Percentiles rank a stretch among this genome's conserved stretches.
Evolutionary conservation across 2,888 invertebrate genomes (phyloP).

Genomic region (Sesamia inferens): DNA sequence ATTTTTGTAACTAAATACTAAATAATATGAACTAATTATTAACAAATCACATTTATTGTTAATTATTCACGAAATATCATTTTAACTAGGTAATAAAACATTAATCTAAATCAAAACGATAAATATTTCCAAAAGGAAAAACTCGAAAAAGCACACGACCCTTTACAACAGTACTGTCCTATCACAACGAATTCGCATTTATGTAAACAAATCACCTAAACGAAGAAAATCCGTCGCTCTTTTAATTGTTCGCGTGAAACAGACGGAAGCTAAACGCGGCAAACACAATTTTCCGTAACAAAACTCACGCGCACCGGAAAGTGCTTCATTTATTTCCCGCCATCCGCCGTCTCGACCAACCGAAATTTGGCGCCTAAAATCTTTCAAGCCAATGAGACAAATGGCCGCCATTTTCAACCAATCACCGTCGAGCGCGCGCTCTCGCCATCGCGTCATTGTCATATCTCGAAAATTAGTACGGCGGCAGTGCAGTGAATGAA

Average conservation of each 20-base stretch:
- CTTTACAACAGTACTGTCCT: not conserved
- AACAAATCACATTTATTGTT: not conserved
- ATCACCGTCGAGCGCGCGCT: constrained; percentile 87
- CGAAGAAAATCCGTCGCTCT: constrained; percentile 52
- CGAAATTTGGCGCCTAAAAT: constrained; percentile 89
- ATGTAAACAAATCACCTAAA: constrained; percentile 24
- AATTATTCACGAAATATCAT: not conserved
- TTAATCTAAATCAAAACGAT: not conserved
- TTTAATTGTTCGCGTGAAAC: constrained; percentile 67
- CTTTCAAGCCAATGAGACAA: constrained; percentile 79
- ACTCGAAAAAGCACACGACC: not conserved
- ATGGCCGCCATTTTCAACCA: constrained; percentile 88
- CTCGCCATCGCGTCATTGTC: constrained; percentile 89
- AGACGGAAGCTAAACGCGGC: constrained; percentile 80
- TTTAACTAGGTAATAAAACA: not conserved
- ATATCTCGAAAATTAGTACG: constrained; percentile 90
- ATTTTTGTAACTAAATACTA: constrained; percentile 6
- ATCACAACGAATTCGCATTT: constrained; percentile 22
- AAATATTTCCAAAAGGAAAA: not conserved
- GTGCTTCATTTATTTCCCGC: constrained; percentile 86
- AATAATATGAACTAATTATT: too few species aligned
- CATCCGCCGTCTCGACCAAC: constrained; percentile 88
- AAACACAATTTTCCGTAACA: constrained; percentile 86
- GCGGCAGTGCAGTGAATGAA: constrained; percentile 88
- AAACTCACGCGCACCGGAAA: constrained; percentile 86